Evolutionary conservation across 2,113 vertebrate genomes (phyloP).

Genomic region (Cacatua alba): DNA sequence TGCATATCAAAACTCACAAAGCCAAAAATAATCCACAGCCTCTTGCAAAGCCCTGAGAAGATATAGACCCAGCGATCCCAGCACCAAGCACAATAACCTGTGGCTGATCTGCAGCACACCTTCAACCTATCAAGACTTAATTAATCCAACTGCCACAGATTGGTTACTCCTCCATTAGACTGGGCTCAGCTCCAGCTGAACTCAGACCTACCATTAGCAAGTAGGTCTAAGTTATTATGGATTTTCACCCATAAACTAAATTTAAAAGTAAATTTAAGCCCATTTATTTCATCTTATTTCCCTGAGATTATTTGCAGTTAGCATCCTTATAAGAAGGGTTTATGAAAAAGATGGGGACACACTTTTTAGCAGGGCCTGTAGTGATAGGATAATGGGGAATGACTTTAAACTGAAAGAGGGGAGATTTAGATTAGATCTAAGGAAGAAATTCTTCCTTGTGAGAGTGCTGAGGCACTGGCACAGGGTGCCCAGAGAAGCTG

Average conservation of each 20-base stretch:
- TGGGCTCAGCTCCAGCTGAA: background rate
- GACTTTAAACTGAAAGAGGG: background rate
- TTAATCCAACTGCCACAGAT: background rate
- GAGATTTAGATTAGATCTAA: background rate
- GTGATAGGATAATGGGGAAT: background rate
- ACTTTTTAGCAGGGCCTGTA: background rate
- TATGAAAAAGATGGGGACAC: background rate
- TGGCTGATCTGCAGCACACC: background rate
- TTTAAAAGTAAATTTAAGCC: background rate
- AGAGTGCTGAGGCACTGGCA: accelerated
- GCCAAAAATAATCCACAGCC: background rate
- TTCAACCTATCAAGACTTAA: background rate
- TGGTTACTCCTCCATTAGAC: background rate
- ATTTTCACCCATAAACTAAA: background rate
- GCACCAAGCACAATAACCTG: background rate
- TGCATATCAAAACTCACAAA: accelerated
- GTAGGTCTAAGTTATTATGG: background rate
- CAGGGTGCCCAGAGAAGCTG: background rate
- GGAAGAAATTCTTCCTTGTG: background rate
- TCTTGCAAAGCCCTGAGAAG: too few relatives aligned
- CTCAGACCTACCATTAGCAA: background rate
- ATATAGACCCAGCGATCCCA: background rate
- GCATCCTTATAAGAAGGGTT: background rate
- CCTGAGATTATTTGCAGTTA: background rate
- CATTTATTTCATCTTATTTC: background rate